Evolutionary conservation across 2,113 vertebrate genomes (phyloP).

Genomic region (Sander lucioperca): DNA sequence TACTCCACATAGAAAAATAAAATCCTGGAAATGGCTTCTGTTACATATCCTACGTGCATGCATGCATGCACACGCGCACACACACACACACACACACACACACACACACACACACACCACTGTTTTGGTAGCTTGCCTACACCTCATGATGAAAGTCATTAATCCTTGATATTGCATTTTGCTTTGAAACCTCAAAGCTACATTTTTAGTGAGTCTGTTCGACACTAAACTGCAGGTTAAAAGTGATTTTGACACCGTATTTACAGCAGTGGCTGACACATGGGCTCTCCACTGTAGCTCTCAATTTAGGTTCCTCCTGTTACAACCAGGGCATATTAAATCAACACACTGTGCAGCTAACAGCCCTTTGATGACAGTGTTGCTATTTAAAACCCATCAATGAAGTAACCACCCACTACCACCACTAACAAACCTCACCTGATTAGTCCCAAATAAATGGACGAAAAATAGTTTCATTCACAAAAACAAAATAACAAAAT

Average conservation of each 20-base stretch:
- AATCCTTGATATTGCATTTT: slow-evolving; percentile 38
- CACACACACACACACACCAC: not conserved
- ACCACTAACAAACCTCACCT: slow-evolving; percentile 13
- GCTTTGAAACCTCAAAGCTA: slow-evolving; percentile 21
- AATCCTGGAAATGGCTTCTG: slow-evolving; percentile 57
- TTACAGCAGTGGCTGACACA: slow-evolving; percentile 27
- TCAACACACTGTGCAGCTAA: slow-evolving; percentile 43
- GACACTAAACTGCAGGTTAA: slow-evolving; percentile 42
- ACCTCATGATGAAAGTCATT: slow-evolving; percentile 45
- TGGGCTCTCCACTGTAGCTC: not conserved
- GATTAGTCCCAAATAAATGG: not conserved
- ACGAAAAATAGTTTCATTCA: not conserved
- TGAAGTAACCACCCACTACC: slow-evolving; percentile 13
- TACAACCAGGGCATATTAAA: slow-evolving; percentile 29
- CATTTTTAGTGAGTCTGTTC: not conserved
- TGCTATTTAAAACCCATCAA: slow-evolving; percentile 8
- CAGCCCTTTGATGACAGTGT: slow-evolving; percentile 25
- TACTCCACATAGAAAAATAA: slow-evolving; percentile 56
- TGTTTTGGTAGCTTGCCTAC: slow-evolving; percentile 14
- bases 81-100: slow-evolving; percentile 1
- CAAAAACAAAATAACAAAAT: not conserved
- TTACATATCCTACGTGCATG: slow-evolving; percentile 32
- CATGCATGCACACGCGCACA: not conserved
- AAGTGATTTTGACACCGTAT: slow-evolving; percentile 18
- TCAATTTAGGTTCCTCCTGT: slow-evolving; percentile 10